A percentile compares a stretch with the other conserved stretches of the same genome.
phyloP scores from a whole-genome alignment of 2,888 invertebrate genomes.

The Chrysina gloriosa region DNA sequence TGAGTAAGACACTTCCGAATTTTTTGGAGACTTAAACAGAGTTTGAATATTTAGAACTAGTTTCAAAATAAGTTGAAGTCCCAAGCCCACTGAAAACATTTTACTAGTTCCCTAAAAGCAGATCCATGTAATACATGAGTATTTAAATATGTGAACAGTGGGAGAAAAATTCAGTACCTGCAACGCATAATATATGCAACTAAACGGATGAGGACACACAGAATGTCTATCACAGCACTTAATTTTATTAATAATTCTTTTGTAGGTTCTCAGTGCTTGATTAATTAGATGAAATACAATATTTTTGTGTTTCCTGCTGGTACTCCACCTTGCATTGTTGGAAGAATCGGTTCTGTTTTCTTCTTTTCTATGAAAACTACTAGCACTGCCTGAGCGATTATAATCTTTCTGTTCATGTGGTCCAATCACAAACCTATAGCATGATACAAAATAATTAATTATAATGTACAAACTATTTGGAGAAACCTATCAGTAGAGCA shows the following conservation, averaged over 20 bases:
- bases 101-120: conserved; percentile 68
- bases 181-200: conserved; percentile 72
- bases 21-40: conserved; percentile 68
- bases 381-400: conserved; percentile 55
- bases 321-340: conserved; percentile 53
- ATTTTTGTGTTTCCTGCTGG: conserved; percentile 55
- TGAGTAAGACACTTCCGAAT: conserved; percentile 68
- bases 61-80: conserved; percentile 71
- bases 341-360: conserved; percentile 51
- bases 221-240: conserved; percentile 66
- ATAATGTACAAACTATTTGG: background rate
- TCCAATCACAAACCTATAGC: conserved; percentile 71
- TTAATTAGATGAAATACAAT: conserved; percentile 60
- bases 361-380: conserved; percentile 56
- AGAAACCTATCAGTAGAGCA: too few species aligned
- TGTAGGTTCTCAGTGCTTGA: conserved; percentile 65
- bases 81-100: conserved; percentile 73
- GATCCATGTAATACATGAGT: conserved; percentile 21
- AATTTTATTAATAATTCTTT: conserved; percentile 64
- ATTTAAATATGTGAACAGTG: background rate
- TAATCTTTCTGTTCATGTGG: conserved; percentile 70
- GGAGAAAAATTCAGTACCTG: conserved; percentile 60
- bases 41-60: conserved; percentile 69
- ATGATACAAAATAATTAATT: conserved; percentile 9
- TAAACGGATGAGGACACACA: conserved; percentile 72